phyloP scores from a whole-genome alignment of 2,113 vertebrate species.

The Boleophthalmus pectinirostris region DNA sequence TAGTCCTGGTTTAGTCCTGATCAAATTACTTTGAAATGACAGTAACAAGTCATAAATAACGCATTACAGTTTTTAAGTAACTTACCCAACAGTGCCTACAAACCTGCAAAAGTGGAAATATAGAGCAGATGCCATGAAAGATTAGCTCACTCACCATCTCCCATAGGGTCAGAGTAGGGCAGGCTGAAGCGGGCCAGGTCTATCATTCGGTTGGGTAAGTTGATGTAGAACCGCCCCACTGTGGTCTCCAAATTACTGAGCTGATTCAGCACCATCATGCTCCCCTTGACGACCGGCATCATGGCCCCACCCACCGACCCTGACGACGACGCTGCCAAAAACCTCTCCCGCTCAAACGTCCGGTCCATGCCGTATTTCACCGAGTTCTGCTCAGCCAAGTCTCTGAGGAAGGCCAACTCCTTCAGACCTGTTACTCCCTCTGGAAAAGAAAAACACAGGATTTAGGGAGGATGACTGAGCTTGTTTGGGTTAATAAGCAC shows the following conservation, averaged over 20 bases:
- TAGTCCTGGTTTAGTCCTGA: no score
- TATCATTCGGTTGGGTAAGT: constrained; percentile 97
- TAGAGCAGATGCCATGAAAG: no score
- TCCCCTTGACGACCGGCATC: constrained; percentile 90
- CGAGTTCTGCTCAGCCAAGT: constrained; percentile 95
- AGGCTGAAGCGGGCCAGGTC: constrained; percentile 94
- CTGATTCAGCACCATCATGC: constrained; percentile 99
- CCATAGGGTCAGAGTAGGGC: constrained; percentile 95
- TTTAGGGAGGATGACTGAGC: not conserved
- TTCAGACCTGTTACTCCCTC: constrained; percentile 96
- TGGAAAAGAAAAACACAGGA: constrained; percentile 16
- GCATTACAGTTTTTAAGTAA: no score
- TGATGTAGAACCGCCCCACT: constrained; percentile 96
- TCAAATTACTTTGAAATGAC: no score
- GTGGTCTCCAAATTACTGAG: constrained; percentile 97
- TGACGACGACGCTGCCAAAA: not conserved
- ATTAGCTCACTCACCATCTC: constrained; percentile 84
- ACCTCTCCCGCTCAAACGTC: constrained; percentile 50
- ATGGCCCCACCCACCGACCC: constrained; percentile 29
- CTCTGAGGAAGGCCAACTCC: constrained; percentile 93
- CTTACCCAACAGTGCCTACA: no score
- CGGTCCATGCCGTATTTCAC: constrained; percentile 89
- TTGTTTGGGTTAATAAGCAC: constrained; percentile 29
- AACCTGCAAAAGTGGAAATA: no score
- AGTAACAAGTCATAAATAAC: no score